Conservation (phyloP, 2,888 invertebrate species). For the Drosophila silvestris region DNA sequence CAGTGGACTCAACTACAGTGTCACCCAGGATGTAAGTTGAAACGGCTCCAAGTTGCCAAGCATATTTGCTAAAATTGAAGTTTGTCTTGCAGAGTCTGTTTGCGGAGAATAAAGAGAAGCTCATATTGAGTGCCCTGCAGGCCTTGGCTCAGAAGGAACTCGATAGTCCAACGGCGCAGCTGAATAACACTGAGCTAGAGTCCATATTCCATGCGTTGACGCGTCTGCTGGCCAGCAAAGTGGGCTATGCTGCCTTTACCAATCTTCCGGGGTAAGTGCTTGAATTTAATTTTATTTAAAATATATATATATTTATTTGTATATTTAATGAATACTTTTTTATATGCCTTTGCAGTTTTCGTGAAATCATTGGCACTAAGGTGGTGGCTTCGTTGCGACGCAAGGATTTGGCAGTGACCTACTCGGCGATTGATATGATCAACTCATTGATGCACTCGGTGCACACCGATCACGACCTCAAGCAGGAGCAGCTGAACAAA, state of each 20-base stretch:
- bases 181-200: slow-evolving; percentile 92
- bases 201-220: slow-evolving; percentile 97
- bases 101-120: slow-evolving; percentile 98
- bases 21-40: slow-evolving; percentile 96
- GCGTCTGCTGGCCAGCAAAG: slow-evolving; percentile 97
- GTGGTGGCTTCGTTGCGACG: slow-evolving; percentile 95
- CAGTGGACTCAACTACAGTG: slow-evolving; percentile 97
- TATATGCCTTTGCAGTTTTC: slow-evolving; percentile 88
- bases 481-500: slow-evolving; percentile 99
- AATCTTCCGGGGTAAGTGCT: slow-evolving; percentile 90
- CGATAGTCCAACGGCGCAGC: slow-evolving; percentile 87
- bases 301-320: background rate
- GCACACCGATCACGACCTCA: slow-evolving; percentile 97
- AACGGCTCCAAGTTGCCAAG: background rate
- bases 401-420: slow-evolving; percentile 95
- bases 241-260: slow-evolving; percentile 98
- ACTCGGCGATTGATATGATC: slow-evolving; percentile 98
- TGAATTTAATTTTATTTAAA: background rate
- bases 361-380: slow-evolving; percentile 97
- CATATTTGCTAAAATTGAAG: background rate
- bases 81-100: slow-evolving; percentile 92
- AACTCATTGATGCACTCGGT: slow-evolving; percentile 99
- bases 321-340: background rate
- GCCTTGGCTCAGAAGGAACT: slow-evolving; percentile 91
- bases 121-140: slow-evolving; percentile 96